A percentile compares a stretch with the other conserved stretches of the same genome.
Evolutionary conservation across 2,797 vertebrate genomes (phyloP).

Genomic region (Somateria mollissima): DNA sequence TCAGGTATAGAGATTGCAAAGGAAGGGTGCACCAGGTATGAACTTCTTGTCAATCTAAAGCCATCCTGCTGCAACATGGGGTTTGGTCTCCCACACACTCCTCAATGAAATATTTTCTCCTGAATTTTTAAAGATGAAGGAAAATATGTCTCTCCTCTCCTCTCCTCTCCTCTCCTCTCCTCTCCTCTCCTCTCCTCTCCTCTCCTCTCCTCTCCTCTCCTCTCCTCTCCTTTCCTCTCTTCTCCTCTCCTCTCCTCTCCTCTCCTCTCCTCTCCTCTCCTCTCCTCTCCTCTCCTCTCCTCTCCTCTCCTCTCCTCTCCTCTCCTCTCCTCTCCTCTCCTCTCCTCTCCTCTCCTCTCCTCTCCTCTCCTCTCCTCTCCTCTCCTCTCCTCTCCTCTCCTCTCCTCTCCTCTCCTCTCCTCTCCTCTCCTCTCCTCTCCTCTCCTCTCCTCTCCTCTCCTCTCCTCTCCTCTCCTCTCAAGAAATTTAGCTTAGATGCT

Average conservation of each 20-base stretch:
- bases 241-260: neutral
- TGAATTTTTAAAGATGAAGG: neutral
- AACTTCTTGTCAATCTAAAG: neutral
- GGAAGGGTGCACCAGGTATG: neutral
- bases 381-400: neutral
- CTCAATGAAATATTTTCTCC: neutral
- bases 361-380: too few species aligned
- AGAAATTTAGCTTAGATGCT: conserved; percentile 49
- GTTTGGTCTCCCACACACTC: neutral
- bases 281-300: neutral
- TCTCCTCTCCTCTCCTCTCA: neutral
- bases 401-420: neutral
- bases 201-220: neutral
- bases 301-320: too few species aligned
- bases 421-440: neutral
- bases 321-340: neutral
- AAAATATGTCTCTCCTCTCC: neutral
- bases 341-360: neutral
- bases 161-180: neutral
- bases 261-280: neutral
- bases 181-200: too few species aligned
- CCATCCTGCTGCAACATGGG: neutral
- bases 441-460: neutral
- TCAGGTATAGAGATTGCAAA: neutral
- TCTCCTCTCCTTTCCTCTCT: neutral